These are phyloP conservation scores for Tolypeutes matacus DNA, from an alignment of 2,797 vertebrate genomes.

Conservation along the genomic window DNA sequence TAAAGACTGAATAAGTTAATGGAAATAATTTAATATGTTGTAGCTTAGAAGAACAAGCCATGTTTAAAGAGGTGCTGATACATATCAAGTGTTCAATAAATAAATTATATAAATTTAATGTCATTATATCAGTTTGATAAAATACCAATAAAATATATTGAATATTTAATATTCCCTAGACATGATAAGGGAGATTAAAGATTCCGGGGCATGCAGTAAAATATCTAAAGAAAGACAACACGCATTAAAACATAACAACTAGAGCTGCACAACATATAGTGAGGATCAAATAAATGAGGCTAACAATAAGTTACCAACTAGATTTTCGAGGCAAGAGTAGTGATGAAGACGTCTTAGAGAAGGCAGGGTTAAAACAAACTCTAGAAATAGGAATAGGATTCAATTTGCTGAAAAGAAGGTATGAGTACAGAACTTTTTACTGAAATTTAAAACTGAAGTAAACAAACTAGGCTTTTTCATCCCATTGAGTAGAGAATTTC, in stretches of 20 bases:
- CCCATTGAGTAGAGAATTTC: not conserved
- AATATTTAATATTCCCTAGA: not conserved
- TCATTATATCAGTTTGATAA: not conserved
- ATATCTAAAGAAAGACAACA: constrained; percentile 26
- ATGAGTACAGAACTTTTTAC: not conserved
- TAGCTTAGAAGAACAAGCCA: not conserved
- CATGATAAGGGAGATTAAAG: not conserved
- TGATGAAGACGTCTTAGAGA: constrained; percentile 32
- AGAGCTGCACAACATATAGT: not conserved
- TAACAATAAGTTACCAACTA: constrained; percentile 33
- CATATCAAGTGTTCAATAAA: constrained; percentile 16
- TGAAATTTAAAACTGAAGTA: constrained; percentile 12
- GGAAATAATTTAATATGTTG: not conserved
- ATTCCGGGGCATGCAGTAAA: not conserved
- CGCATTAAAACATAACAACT: constrained; percentile 19
- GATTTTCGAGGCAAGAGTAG: constrained; percentile 35
- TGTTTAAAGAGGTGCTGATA: not conserved
- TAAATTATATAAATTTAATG: constrained; percentile 31
- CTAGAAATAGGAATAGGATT: constrained; percentile 8
- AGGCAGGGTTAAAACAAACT: not conserved
- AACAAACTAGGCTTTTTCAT: constrained; percentile 6
- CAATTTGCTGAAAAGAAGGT: not conserved
- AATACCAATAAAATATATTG: constrained; percentile 6
- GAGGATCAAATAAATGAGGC: constrained; percentile 28
- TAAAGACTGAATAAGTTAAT: constrained; percentile 8